These are phyloP conservation scores for Limnodromus scolopaceus DNA, from an alignment of 2,797 vertebrate genomes.

Conservation along the genomic window DNA sequence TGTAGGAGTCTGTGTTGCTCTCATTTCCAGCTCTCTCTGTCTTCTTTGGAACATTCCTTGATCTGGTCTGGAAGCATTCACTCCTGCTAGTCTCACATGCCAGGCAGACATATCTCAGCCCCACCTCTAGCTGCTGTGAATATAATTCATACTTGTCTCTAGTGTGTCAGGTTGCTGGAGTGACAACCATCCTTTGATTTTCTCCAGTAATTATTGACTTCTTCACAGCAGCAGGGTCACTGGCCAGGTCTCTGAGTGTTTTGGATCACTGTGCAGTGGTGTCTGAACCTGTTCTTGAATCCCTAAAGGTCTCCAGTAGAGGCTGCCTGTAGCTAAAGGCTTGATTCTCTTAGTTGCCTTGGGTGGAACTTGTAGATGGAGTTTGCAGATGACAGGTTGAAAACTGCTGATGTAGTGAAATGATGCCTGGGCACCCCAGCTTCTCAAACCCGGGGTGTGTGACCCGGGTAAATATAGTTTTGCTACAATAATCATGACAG, in stretches of 20 bases:
- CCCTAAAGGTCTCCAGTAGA: not conserved
- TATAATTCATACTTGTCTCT: not conserved
- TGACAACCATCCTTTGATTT: not conserved
- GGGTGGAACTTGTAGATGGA: not conserved
- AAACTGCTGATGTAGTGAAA: fast-evolving
- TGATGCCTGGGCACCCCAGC: not conserved
- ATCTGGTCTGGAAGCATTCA: not conserved
- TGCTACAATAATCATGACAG: not conserved
- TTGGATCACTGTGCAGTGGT: not conserved
- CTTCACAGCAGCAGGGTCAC: not conserved
- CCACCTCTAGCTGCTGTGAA: not conserved
- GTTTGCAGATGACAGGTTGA: not conserved
- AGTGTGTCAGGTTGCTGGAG: not conserved
- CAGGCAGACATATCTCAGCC: not conserved
- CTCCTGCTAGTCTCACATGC: not conserved
- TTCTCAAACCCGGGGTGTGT: not conserved
- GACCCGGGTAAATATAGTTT: not conserved
- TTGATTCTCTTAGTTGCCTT: not conserved
- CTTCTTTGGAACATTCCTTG: not conserved
- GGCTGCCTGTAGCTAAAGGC: not conserved
- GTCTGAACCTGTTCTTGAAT: not conserved
- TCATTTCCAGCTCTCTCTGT: not conserved
- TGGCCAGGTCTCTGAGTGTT: not conserved
- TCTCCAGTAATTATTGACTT: not conserved
- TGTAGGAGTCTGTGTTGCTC: not conserved